These are phyloP conservation scores for Agrilus mali DNA, from an alignment of 2,888 invertebrate genomes.

Conservation along the genomic window DNA sequence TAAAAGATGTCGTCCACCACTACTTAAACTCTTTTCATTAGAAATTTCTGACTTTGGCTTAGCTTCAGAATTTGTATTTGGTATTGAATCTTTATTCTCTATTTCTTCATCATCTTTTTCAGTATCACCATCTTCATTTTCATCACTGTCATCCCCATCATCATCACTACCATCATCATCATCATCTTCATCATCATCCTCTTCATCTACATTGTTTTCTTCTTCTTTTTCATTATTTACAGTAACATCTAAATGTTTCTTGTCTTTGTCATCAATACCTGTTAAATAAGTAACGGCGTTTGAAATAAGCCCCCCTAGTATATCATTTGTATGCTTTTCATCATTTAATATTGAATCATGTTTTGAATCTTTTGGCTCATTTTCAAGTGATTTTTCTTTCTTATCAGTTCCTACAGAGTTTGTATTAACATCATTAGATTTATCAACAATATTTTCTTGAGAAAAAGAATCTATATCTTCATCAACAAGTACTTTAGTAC, in stretches of 20 bases:
- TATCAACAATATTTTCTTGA: too few species aligned
- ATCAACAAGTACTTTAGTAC: conserved; percentile 41
- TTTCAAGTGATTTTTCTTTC: background rate
- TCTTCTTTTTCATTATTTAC: conserved; percentile 13
- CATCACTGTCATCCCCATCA: too few species aligned
- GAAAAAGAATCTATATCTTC: too few species aligned
- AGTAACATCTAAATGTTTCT: too few species aligned
- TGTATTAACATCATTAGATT: too few species aligned
- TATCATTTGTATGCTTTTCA: background rate
- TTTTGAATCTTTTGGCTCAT: background rate
- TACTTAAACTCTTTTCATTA: too few species aligned
- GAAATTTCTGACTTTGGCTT: too few species aligned
- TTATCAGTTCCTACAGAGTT: background rate
- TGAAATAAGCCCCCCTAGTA: too few species aligned
- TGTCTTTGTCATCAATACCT: too few species aligned
- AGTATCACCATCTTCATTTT: conserved; percentile 4
- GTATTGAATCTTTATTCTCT: background rate
- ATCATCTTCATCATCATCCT: conserved; percentile 36
- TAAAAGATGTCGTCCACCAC: too few species aligned
- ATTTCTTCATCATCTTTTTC: background rate
- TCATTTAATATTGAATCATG: background rate
- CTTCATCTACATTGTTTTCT: conserved; percentile 22
- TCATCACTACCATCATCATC: conserved; percentile 18
- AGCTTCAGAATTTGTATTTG: background rate
- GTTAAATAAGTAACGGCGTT: too few species aligned